Base-by-base conservation (phyloP, 2,113 vertebrate species). In the Mesitornis unicolor region DNA sequence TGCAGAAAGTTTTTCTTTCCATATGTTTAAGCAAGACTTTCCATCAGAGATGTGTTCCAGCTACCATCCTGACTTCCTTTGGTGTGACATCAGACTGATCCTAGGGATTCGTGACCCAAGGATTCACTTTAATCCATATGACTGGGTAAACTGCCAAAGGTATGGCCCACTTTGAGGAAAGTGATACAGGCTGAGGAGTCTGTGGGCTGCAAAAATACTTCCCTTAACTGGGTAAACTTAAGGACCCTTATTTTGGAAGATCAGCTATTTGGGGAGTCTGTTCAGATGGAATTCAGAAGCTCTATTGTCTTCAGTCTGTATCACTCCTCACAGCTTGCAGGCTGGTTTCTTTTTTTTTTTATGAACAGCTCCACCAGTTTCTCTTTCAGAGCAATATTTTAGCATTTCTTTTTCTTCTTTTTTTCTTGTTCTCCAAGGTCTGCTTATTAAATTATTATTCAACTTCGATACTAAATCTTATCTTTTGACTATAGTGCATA, bases 381-480 rank as follows among this genome's bases (percentile, higher is more conserved):
- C 71, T 91, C 54, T 83, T 87, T 76, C 70, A 84, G 54, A 93
- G 88, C 60, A 75, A 57, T 86, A 94, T 91, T 96, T 97, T 88
- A 92, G 33, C 60, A 84, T 84, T 96, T 96, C 36, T 94, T 57
- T 69, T 77, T 82, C 70, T 94, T 83, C 29, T 84, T 90, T 80
- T 89, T 75, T 69, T 26, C 87, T 90, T 93, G 36, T 83, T 95
- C 91, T 94, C 81, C 15, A 60, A 95, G 78, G 78, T 88, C 89
- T 91, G 59, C 67, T 96, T 95, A 93, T 97, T 95, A 95, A 96
- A 96, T 97, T 94, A 96, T 95, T 88, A 88, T 86, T 79, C 82
- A 95, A 88, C 84, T 53, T 48, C 10, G 12, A 91, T 91, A 93
- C 81, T 96, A 96, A 94, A 97, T 95, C 93, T 96, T 92, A 87